Evolutionary conservation across 2,113 vertebrate genomes (phyloP), one percentile per base, ranked within the genome.

Genomic region (Nothoprocta perdicaria): DNA sequence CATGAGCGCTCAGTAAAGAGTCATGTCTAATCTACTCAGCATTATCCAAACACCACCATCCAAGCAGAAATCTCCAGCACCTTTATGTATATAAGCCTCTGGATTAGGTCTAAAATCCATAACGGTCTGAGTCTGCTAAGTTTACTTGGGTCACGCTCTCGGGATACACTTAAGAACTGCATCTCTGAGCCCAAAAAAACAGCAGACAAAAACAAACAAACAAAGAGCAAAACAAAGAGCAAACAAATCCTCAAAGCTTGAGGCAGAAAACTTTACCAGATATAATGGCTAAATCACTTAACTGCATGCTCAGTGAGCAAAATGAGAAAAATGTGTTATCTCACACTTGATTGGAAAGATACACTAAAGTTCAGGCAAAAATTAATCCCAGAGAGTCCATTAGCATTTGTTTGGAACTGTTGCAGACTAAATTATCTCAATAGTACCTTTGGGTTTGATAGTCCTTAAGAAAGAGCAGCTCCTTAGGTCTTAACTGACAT

Each of bases 1-100:
- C 2, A 7, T 2, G 4, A 77, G 18, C 0, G 0, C 27, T 29
- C 27, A 35, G 24, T 14, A 45, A 71, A 83, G 31, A 63, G 5
- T 6, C 33, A 21, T n/a, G 19, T n/a, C 31, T 46, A 68, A 14
- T 33, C 43, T 68, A 22, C 43, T n/a, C 13, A 57, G 53, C 27
- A 31, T 17, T 57, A 57, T 14, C 53, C 46, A 31, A 9, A 41
- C 15, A 1, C 2, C 15, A 9, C 10, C 8, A 29, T 24, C 43
- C 3, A 7, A 55, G 53, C 19, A 62, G 22, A 67, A 33, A 27
- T 40, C 78, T 33, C 52, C 23, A 40, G 11, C 14, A 80, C 24
- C 41, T 62, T 65, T 27, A n/a, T 60, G 67, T 66, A 57, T 9
- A 31, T 4, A 29, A 55, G 45, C 10, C 58, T 11, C 27, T 45